Base-by-base conservation (phyloP, 2,888 invertebrate species). In the Miltochrista miniata region DNA sequence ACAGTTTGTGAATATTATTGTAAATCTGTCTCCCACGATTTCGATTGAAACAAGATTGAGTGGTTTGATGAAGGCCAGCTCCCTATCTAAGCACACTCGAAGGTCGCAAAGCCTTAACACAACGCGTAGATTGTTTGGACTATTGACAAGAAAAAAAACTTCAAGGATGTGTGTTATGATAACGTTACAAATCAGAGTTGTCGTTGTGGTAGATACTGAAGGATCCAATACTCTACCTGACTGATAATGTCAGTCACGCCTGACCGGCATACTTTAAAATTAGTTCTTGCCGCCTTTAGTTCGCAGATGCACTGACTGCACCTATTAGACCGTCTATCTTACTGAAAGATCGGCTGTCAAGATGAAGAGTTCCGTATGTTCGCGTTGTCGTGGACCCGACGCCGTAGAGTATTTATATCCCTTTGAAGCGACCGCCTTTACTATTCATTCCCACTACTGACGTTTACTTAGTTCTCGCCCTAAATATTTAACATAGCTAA, bases 341-440 rank as follows among this genome's bases (percentile, higher is more conserved):
- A 57, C 59, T 67, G 64, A 69, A 71, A 65, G 68, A 73, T 71
- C 64, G 52, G 58, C 59, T 72, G 65, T 72, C 74, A 63, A 65
- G 67, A 65, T 70, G 76, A 79, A 66, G 70, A 67, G 74, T 70
- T 70, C 71, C 72, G 67, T 74, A 60, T 62, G 72, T 38, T 38
- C 18, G 18, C 18, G 38, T 65, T 70, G 77, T 72, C 73, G 71
- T 61, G 60, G 71, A 58, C 70, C 61, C 61, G 73, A 69, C 75
- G 73, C 74, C 70, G 69, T 49, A 48, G 61, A 61, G 64, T 85
- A 84, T 83, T 83, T 79, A 76, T 81, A 81, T 74, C 76, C 72
- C 80, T 85, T 85, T 85, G 83, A 84, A 76, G 71, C 68, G 45
- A 67, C 83, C 84, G 82, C 81, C 69, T 57, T 69, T 61, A 61